Evolutionary conservation across 2,888 invertebrate species (phyloP).

Genomic region (Amphimallon solstitiale): DNA sequence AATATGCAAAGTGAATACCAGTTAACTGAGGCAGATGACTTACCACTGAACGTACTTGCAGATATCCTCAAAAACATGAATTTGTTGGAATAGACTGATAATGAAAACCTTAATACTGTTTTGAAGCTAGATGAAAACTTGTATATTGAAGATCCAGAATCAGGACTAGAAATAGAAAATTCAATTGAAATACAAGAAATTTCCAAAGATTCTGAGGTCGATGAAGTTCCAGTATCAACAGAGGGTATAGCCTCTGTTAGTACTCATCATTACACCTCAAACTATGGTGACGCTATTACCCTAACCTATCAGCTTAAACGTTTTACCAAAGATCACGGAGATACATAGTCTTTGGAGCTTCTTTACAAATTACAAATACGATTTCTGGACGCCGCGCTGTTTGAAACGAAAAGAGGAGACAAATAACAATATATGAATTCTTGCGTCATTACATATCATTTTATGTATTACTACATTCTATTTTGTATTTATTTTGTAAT

Average conservation of each 20-base stretch:
- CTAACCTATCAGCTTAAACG: too few species aligned
- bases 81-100: slow-evolving; percentile 6
- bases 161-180: too few species aligned
- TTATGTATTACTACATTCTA: background rate
- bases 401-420: slow-evolving; percentile 7
- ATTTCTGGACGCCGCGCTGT: background rate
- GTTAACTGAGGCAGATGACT: slow-evolving; percentile 27
- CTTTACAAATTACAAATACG: background rate
- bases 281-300: too few species aligned
- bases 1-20: too few species aligned
- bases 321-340: too few species aligned
- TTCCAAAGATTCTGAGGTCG: too few species aligned
- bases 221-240: too few species aligned
- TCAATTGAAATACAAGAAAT: too few species aligned
- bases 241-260: too few species aligned
- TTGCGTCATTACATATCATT: slow-evolving; percentile 5
- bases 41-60: slow-evolving; percentile 34
- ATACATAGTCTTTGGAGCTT: background rate
- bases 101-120: background rate
- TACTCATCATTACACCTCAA: too few species aligned
- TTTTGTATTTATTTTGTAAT: background rate
- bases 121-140: too few species aligned
- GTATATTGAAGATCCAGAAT: too few species aligned
- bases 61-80: slow-evolving; percentile 31
- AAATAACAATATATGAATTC: slow-evolving; percentile 8